Percentiles rank a stretch among this genome's conserved stretches.
Conservation (phyloP, 2,888 invertebrate species). For the Abscondita cerata region DNA sequence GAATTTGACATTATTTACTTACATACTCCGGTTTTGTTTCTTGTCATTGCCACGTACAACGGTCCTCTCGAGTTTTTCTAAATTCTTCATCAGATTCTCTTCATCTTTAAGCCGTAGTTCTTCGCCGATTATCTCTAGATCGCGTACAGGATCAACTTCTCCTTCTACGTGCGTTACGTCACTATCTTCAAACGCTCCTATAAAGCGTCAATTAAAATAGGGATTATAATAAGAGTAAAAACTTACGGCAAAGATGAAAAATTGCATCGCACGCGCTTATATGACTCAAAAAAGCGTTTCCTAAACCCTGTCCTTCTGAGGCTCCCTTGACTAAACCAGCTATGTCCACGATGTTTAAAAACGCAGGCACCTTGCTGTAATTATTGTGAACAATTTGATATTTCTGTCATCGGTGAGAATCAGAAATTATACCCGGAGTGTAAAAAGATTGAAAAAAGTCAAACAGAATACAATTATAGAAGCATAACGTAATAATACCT, state of each 20-base stretch:
- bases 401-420: no score
- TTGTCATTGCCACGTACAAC: constrained; percentile 90
- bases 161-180: constrained; percentile 99
- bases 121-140: constrained; percentile 95
- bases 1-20: constrained; percentile 56
- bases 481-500: constrained; percentile 33
- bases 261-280: constrained; percentile 98
- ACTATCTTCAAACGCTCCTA: constrained; percentile 96
- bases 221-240: neutral
- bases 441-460: neutral
- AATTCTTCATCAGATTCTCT: constrained; percentile 79
- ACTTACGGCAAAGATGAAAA: constrained; percentile 95
- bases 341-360: constrained; percentile 96
- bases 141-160: constrained; percentile 96
- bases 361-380: constrained; percentile 97
- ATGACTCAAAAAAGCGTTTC: constrained; percentile 98
- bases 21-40: constrained; percentile 93
- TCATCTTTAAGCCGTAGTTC: constrained; percentile 95
- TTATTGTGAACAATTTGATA: no score
- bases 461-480: constrained; percentile 19
- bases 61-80: constrained; percentile 87
- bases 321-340: constrained; percentile 98
- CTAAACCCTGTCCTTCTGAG: constrained; percentile 96
- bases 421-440: neutral
- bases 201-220: constrained; percentile 8